Base-by-base conservation (phyloP, 2,797 vertebrate genomes). In the Morelia viridis region DNA sequence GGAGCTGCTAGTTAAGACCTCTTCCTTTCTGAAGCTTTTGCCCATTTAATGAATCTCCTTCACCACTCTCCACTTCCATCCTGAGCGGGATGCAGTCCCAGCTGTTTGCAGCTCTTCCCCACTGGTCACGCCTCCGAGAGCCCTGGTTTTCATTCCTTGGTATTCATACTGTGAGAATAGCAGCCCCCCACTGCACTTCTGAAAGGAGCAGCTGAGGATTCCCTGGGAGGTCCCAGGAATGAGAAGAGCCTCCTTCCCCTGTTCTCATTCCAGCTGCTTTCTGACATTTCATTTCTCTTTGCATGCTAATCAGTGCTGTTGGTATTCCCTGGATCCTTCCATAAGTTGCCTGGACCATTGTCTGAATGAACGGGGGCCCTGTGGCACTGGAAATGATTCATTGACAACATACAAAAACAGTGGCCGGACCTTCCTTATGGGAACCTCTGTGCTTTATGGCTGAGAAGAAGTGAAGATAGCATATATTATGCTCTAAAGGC, bases 101-200 rank as follows among this genome's bases (percentile, higher is more conserved):
- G 17, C 58, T 53, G 0, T 24, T 89, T 84, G 58, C 28, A 28
- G 28, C 50, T 64, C 35, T 53, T 35, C 58, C 31, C 13, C 1
- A 6, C 8, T 28, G 41, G 50, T 83, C 68, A 46, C 1, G 31
- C 83, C 26, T 31, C 31, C 13, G 58, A 76, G 24, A 91, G 26
- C n/a, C 56, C 35, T 31, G 76, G 19, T 65, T 86, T 89, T 89
- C 61, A 57, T 57, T 91, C 41, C 13, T 15, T 76, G 87, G 80
- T 46, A 86, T 87, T 89, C 11, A 76, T 7, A 22, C 62, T 24
- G 57, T 22, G 80, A 62, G 24, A 62, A 24, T 35, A 85, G 26
- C 15, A 76, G 7, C 1, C 0, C 0, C 5, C 31, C 0, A 53
- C 0, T 2, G n/a, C 0, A 22, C 26, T 90, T 61, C 26, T 50